Evolutionary conservation across 2,888 invertebrate species (phyloP).

Genomic region (Tetragonisca angustula): DNA sequence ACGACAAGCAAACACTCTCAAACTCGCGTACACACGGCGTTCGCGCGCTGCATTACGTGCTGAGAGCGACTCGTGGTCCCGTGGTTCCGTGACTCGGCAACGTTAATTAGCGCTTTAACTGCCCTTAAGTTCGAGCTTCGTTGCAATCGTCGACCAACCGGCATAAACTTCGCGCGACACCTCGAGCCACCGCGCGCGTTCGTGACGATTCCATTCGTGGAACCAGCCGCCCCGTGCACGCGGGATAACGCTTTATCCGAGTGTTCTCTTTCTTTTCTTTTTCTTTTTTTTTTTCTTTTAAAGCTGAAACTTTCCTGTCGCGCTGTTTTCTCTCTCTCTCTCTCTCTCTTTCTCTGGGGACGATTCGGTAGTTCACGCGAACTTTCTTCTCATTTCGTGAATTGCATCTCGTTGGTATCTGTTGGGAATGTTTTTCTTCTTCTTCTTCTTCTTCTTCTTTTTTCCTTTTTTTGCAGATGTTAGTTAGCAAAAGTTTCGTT

Average conservation of each 20-base stretch:
- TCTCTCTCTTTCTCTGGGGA: too few species aligned
- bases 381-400: too few species aligned
- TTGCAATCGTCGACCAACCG: constrained; percentile 15
- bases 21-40: background rate
- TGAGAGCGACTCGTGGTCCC: constrained; percentile 44
- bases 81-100: constrained; percentile 46
- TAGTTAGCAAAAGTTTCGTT: too few species aligned
- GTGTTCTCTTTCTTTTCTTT: background rate
- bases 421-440: too few species aligned
- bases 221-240: background rate
- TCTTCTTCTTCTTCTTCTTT: too few species aligned
- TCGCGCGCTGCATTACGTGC: background rate
- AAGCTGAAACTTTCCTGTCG: background rate
- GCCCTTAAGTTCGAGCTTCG: constrained; percentile 52
- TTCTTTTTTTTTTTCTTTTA: background rate
- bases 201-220: constrained; percentile 44
- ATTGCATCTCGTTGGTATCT: too few species aligned
- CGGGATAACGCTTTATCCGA: background rate
- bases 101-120: constrained; percentile 58
- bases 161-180: constrained; percentile 47
- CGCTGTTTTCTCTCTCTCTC: too few species aligned
- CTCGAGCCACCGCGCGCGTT: constrained; percentile 19
- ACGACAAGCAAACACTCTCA: constrained; percentile 23
- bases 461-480: too few species aligned
- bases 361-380: too few species aligned